Evolutionary conservation across 2,888 invertebrate genomes (phyloP).

Genomic region (Eucriotettix oculatus): DNA sequence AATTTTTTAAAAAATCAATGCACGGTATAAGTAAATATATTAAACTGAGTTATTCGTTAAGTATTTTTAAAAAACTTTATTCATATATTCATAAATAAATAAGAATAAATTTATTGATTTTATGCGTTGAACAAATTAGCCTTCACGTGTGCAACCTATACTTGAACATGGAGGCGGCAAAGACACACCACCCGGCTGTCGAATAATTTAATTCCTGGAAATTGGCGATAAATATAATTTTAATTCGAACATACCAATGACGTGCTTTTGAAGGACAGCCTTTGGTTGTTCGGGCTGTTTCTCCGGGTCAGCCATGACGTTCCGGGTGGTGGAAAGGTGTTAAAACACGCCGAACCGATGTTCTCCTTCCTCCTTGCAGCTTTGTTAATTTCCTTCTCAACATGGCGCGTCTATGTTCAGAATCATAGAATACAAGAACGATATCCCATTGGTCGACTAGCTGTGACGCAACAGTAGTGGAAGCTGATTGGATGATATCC

Average conservation of each 20-base stretch:
- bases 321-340: conserved; percentile 36
- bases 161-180: not conserved
- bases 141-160: too few species aligned
- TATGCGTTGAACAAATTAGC: too few species aligned
- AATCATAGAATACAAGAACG: not conserved
- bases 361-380: conserved; percentile 31
- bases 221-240: too few species aligned
- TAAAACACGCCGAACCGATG: conserved; percentile 32
- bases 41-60: too few species aligned
- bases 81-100: too few species aligned
- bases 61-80: too few species aligned
- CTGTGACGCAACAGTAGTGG: not conserved
- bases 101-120: too few species aligned
- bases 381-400: conserved; percentile 33
- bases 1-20: too few species aligned
- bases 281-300: conserved; percentile 57
- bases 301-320: conserved; percentile 94
- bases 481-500: not conserved
- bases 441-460: not conserved
- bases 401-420: conserved; percentile 18
- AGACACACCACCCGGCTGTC: too few species aligned
- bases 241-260: conserved; percentile 53
- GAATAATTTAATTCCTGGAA: too few species aligned
- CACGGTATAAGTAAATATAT: too few species aligned
- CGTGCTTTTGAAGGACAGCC: conserved; percentile 67